phyloP scores from a whole-genome alignment of 2,888 invertebrate species.

The Schizotus pectinicornis region DNA sequence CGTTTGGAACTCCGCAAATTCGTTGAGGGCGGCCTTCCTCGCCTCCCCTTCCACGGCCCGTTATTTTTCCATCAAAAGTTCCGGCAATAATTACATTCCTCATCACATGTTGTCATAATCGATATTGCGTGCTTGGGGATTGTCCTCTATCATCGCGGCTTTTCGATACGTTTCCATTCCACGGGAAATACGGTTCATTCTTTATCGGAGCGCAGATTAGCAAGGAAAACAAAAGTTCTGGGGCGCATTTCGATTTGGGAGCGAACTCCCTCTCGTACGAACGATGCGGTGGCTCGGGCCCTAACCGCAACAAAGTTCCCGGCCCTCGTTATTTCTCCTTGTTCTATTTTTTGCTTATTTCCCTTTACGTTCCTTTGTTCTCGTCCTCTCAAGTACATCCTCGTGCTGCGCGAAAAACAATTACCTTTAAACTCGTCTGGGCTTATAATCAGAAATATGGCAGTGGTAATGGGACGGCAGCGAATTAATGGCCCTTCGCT shows the following conservation, averaged over 20 bases:
- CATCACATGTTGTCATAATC: too few relatives aligned
- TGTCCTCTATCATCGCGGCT: too few relatives aligned
- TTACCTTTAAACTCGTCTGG: constrained; percentile 25
- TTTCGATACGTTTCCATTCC: constrained; percentile 1
- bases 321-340: constrained; percentile 32
- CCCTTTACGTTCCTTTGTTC: constrained; percentile 33
- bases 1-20: too few relatives aligned
- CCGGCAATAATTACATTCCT: too few relatives aligned
- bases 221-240: constrained; percentile 16
- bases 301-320: constrained; percentile 29
- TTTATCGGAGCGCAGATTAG: constrained; percentile 12
- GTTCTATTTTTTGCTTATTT: constrained; percentile 29
- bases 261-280: constrained; percentile 17
- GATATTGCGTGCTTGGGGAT: too few relatives aligned
- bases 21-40: too few relatives aligned
- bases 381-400: constrained; percentile 20
- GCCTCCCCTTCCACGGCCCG: too few relatives aligned
- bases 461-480: constrained; percentile 12
- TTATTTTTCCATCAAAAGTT: too few relatives aligned
- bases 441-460: constrained; percentile 18
- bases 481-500: constrained; percentile 8
- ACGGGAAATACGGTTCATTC: constrained; percentile 7
- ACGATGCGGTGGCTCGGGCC: constrained; percentile 13
- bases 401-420: constrained; percentile 22
- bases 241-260: constrained; percentile 18